Evolutionary conservation across 1,140 invertebrate species (phyloP), one percentile per base, ranked within the genome.

Genomic region (Panulirus ornatus): DNA sequence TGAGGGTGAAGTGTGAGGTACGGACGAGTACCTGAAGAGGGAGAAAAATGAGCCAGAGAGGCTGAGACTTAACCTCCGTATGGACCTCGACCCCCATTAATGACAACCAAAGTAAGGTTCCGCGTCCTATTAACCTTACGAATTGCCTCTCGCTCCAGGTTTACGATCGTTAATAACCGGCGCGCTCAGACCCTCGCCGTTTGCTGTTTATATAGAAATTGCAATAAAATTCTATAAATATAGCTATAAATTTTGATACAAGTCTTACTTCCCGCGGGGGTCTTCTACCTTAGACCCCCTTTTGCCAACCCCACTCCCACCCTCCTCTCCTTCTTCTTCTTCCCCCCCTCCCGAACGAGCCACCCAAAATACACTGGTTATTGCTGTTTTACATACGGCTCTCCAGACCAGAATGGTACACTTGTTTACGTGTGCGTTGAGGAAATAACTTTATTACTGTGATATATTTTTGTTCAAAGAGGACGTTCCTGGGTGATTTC

Each of bases 151-250:
- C 81, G n/a, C 34, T 40, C 81, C 54, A 38, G 34, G 54, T 83
- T 83, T 83, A 83, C 58, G 81, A 83, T 58, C 54, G 81, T 36
- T 83, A 83, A 83, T 83, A 83, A 66, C 81, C 58, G 44, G 19
- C 9, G 30, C 54, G 81, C 54, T 66, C 40, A 66, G 54, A 83
- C 51, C n/a, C 58, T 40, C 81, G 58, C 81, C 58, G 54, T 83
- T 83, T 63, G 54, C 81, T 83, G 81, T 83, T 83, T 66, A 83
- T 83, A 83, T 66, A 83, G 81, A 66, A 83, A 83, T 83, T 83
- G 81, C 81, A 83, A 83, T 83, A 83, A 83, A 83, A 83, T 66
- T 40, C 54, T 83, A 66, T 83, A 83, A 83, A 83, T 83, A 83
- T 83, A 83, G 54, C 81, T 66, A 66, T 83, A 83, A 83, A 78